Evolutionary conservation across 2,113 vertebrate species (phyloP).

Genomic region (Campylomormyrus numenius): DNA sequence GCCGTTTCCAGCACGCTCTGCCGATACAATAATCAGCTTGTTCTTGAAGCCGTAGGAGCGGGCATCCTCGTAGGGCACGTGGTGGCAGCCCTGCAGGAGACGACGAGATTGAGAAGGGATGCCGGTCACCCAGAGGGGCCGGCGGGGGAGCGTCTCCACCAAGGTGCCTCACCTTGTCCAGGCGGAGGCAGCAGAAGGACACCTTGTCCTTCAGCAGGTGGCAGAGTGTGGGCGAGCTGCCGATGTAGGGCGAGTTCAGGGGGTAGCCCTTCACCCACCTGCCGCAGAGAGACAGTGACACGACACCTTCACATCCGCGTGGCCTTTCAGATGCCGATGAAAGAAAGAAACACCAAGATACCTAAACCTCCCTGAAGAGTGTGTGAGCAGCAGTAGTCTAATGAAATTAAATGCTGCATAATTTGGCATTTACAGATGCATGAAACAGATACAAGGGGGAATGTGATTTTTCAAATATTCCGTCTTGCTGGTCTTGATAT

Average conservation of each 20-base stretch:
- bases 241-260: constrained; percentile 72
- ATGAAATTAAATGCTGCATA: background rate
- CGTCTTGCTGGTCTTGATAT: background rate
- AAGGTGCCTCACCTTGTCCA: constrained; percentile 61
- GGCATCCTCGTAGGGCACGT: constrained; percentile 66
- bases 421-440: background rate
- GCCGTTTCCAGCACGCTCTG: constrained; percentile 69
- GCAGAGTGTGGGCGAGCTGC: constrained; percentile 71
- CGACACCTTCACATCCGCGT: background rate
- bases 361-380: background rate
- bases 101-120: background rate
- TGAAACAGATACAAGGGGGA: background rate
- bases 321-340: background rate
- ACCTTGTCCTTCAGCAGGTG: constrained; percentile 72
- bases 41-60: constrained; percentile 72
- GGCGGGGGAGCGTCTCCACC: too few relatives aligned
- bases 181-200: constrained; percentile 71
- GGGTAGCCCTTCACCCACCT: constrained; percentile 75
- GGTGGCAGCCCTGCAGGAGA: constrained; percentile 52
- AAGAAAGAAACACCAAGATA: background rate
- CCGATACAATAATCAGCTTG: constrained; percentile 73
- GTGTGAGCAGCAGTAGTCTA: background rate
- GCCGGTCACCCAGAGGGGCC: background rate
- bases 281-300: constrained; percentile 22
- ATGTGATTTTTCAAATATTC: background rate